Conservation (phyloP, 2,888 invertebrate species). For the Sinelater perroti region DNA sequence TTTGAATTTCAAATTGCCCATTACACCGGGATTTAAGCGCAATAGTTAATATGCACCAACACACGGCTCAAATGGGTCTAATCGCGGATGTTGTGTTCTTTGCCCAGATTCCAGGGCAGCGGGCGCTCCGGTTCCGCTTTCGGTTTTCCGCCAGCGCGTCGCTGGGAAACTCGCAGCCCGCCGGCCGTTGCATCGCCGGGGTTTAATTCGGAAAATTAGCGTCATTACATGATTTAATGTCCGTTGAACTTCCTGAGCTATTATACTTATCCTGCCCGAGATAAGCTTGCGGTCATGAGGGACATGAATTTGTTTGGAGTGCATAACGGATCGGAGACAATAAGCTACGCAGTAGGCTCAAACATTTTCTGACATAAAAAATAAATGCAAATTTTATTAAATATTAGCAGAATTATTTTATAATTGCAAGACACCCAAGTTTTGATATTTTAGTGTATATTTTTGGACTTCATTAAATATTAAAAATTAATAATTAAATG, state of each 20-base stretch:
- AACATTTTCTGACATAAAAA: too few relatives aligned
- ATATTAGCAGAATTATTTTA: too few relatives aligned
- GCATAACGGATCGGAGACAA: too few relatives aligned
- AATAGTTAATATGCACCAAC: constrained; percentile 33
- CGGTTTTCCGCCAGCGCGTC: background rate
- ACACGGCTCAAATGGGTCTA: constrained; percentile 30
- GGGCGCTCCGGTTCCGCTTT: background rate
- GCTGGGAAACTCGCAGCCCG: background rate
- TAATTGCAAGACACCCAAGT: too few relatives aligned
- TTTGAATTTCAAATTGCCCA: constrained; percentile 36
- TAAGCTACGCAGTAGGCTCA: too few relatives aligned
- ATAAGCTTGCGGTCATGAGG: too few relatives aligned
- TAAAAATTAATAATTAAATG: too few relatives aligned
- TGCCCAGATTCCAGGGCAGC: too few relatives aligned
- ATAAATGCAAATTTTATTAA: too few relatives aligned
- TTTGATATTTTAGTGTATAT: too few relatives aligned
- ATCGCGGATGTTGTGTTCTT: constrained; percentile 3
- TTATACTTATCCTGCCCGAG: constrained; percentile 11
- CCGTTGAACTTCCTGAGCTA: constrained; percentile 36
- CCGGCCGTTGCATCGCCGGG: background rate
- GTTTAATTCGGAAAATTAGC: constrained; percentile 33
- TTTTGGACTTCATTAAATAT: too few relatives aligned
- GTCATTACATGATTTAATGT: constrained; percentile 38
- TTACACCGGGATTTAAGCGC: constrained; percentile 35
- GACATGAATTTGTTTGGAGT: too few relatives aligned